Evolutionary conservation across 1,140 invertebrate species (phyloP).

Genomic region (Drosophila erecta): DNA sequence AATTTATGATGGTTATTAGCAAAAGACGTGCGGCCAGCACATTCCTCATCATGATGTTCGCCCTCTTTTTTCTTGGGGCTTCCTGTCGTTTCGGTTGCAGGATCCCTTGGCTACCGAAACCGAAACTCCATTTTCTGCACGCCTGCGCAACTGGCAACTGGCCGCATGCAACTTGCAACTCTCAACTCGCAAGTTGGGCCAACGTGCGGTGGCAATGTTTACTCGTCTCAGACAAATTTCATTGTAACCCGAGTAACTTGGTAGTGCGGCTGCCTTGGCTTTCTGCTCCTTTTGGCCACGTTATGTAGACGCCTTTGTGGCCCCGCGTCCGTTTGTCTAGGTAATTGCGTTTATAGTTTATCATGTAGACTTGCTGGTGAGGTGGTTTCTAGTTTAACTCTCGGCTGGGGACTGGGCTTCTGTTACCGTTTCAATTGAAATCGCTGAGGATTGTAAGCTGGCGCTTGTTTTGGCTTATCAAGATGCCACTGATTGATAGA

Average conservation of each 20-base stretch:
- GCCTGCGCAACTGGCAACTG: slow-evolving; percentile 42
- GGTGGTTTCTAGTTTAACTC: background rate
- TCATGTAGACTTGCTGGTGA: slow-evolving; percentile 51
- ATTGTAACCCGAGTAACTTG: slow-evolving; percentile 84
- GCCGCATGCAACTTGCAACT: slow-evolving; percentile 9
- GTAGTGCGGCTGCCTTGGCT: slow-evolving; percentile 58
- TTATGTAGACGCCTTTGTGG: slow-evolving; percentile 71
- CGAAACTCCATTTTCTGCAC: slow-evolving; percentile 71
- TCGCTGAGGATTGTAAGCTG: slow-evolving; percentile 28
- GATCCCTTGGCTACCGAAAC: slow-evolving; percentile 56
- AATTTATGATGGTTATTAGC: slow-evolving; percentile 84
- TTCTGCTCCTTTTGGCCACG: background rate
- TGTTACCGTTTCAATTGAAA: slow-evolving; percentile 54
- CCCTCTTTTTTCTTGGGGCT: slow-evolving; percentile 26
- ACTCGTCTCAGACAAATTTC: slow-evolving; percentile 82
- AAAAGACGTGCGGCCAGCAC: slow-evolving; percentile 83
- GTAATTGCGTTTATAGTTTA: slow-evolving; percentile 76
- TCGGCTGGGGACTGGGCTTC: slow-evolving; percentile 23
- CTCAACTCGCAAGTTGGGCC: slow-evolving; percentile 17
- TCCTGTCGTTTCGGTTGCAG: slow-evolving; percentile 48
- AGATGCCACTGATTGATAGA: slow-evolving; percentile 54
- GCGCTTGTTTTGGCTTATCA: slow-evolving; percentile 71
- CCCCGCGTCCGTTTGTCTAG: slow-evolving; percentile 65
- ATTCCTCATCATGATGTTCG: slow-evolving; percentile 65
- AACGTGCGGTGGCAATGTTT: slow-evolving; percentile 72